Evolutionary conservation across 1,140 invertebrate species (phyloP), one percentile per base, ranked within the genome.

Genomic region (Cotesia vestalis): DNA sequence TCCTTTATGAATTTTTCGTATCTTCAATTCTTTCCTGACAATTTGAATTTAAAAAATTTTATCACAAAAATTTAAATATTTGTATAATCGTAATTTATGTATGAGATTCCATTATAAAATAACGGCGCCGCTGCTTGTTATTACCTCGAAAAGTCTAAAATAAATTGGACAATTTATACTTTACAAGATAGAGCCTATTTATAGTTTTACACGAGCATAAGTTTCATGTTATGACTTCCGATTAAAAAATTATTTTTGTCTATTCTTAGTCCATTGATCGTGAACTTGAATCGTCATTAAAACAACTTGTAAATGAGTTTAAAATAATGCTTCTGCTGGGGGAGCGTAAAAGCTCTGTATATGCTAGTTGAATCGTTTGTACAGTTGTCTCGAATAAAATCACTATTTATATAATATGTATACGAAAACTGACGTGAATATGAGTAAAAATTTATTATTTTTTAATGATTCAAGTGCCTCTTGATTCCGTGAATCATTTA

Each of bases 241-340:
- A 53, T 69, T 14, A 27, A 12, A n/a, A 52, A 46, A 53, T 51
- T 51, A 63, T 40, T 40, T 66, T 14, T 38, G 27, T 12, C 62
- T 64, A 62, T 62, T 20, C 57, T 46, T 59, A 66, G 38, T 66
- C 51, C 46, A 17, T 51, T 66, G 12, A 40, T 66, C 61, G 52
- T 63, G 61, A 64, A 71, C 69, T 55, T 66, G 69, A 71, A 71
- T 69, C 55, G 57, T 71, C 69, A 71, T 71, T 71, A 71, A 46
- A 63, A 71, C 52, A 17, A 71, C 69, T 71, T 51, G 59, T 63
- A 71, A 53, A 71, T 71, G 69, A 71, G 61, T 71, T 71, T 27
- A 27, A 27, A 27, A 46, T 46, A 71, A 64, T 20, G 57, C 17
- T 51, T 62, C 60, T 34, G 59, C 38, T 71, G 69, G 69, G 69